These are phyloP conservation scores for Anadara kagoshimensis DNA, from an alignment of 1,140 invertebrate genomes.

Conservation along the genomic window DNA sequence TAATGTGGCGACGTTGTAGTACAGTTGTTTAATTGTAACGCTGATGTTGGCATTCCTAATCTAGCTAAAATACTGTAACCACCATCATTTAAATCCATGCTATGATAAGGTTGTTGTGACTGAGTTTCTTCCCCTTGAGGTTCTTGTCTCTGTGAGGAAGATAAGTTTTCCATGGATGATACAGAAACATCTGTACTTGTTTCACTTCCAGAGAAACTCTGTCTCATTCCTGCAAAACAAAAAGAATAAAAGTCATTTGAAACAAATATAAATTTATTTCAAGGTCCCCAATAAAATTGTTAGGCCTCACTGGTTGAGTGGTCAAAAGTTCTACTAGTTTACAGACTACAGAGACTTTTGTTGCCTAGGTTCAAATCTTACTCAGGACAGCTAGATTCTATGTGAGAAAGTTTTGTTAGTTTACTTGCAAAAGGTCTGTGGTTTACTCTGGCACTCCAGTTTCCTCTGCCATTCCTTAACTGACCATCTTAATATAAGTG, in stretches of 20 bases:
- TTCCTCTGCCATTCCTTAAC: too few relatives aligned
- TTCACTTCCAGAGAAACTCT: constrained; percentile 83
- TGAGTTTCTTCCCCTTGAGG: constrained; percentile 90
- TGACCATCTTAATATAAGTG: too few relatives aligned
- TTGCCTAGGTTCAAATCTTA: too few relatives aligned
- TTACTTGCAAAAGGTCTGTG: too few relatives aligned
- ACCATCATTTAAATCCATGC: constrained; percentile 77
- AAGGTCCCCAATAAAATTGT: too few relatives aligned
- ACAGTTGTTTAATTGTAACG: constrained; percentile 48
- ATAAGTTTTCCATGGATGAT: constrained; percentile 89
- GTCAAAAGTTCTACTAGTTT: too few relatives aligned
- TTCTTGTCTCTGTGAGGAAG: constrained; percentile 91
- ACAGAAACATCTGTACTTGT: constrained; percentile 87
- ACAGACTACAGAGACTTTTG: too few relatives aligned
- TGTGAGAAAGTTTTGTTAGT: too few relatives aligned
- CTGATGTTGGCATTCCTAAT: constrained; percentile 69
- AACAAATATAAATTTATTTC: too few relatives aligned
- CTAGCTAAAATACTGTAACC: constrained; percentile 75
- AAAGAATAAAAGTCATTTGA: neutral
- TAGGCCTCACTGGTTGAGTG: too few relatives aligned
- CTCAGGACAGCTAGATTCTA: too few relatives aligned
- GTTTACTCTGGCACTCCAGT: too few relatives aligned
- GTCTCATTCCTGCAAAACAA: constrained; percentile 53
- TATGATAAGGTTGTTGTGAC: constrained; percentile 43
- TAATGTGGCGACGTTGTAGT: constrained; percentile 67